These are phyloP conservation scores for Apodemia duryi DNA, from an alignment of 2,888 invertebrate species.

Conservation along the genomic window DNA sequence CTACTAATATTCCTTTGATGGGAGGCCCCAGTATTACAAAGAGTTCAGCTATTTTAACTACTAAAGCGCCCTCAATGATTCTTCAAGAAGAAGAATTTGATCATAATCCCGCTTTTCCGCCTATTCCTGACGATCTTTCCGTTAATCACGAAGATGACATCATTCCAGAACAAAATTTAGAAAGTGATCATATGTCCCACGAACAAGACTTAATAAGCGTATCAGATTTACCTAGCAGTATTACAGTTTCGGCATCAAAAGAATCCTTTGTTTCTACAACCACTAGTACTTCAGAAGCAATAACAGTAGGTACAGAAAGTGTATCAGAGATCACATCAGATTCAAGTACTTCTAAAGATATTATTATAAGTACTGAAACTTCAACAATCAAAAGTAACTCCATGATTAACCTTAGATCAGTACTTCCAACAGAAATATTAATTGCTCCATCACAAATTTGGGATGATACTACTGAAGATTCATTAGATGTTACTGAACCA, in stretches of 20 bases:
- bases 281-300: slow-evolving; percentile 38
- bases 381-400: slow-evolving; percentile 47
- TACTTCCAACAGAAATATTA: slow-evolving; percentile 59
- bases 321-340: slow-evolving; percentile 35
- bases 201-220: slow-evolving; percentile 43
- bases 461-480: slow-evolving; percentile 46
- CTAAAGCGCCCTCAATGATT: slow-evolving; percentile 49
- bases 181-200: slow-evolving; percentile 45
- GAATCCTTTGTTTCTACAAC: slow-evolving; percentile 36
- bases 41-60: slow-evolving; percentile 40
- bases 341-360: slow-evolving; percentile 35
- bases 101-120: slow-evolving; percentile 70
- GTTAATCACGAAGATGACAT: slow-evolving; percentile 67
- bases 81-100: slow-evolving; percentile 61
- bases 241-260: slow-evolving; percentile 27
- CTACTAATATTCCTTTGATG: slow-evolving; percentile 46
- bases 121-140: slow-evolving; percentile 66
- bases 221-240: slow-evolving; percentile 39
- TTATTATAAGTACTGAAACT: slow-evolving; percentile 35
- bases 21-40: slow-evolving; percentile 34
- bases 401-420: slow-evolving; percentile 60
- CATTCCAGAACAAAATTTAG: slow-evolving; percentile 51
- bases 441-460: slow-evolving; percentile 47
- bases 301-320: slow-evolving; percentile 38
- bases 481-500: slow-evolving; percentile 41